These are phyloP conservation scores for Amiota communis DNA, from an alignment of 2,888 invertebrate genomes.

Conservation along the genomic window DNA sequence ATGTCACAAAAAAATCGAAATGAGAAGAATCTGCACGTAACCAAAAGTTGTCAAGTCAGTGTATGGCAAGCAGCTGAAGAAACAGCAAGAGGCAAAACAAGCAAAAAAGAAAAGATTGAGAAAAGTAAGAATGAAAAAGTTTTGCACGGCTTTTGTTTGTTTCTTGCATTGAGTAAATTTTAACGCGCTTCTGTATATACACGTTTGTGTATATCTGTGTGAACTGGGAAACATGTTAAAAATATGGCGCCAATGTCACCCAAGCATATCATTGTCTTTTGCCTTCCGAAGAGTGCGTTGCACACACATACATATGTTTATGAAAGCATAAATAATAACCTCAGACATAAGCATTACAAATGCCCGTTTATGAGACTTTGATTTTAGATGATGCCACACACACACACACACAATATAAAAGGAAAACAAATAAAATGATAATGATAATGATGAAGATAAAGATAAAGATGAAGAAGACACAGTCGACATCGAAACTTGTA, in stretches of 20 bases:
- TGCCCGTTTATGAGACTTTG: constrained; percentile 20
- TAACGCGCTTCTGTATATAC: constrained; percentile 54
- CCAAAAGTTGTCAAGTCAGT: constrained; percentile 12
- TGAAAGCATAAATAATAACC: constrained; percentile 20
- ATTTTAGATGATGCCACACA: background rate
- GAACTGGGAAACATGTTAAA: background rate
- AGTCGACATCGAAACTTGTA: background rate
- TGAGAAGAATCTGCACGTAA: constrained; percentile 7
- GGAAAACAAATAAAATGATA: too few species aligned
- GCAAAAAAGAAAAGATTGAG: background rate
- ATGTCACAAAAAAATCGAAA: background rate
- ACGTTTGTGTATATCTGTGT: constrained; percentile 42
- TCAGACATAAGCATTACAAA: constrained; percentile 52
- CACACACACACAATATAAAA: background rate
- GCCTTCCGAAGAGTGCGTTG: constrained; percentile 5
- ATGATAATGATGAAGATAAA: background rate
- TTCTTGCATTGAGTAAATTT: constrained; percentile 7
- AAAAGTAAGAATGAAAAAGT: constrained; percentile 11
- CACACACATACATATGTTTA: background rate
- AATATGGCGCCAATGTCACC: too few species aligned
- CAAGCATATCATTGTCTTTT: background rate
- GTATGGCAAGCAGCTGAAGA: background rate
- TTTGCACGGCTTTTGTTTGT: constrained; percentile 54
- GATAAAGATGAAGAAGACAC: background rate
- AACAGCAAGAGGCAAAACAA: background rate